Percentiles rank a stretch among this genome's conserved stretches.
Evolutionary conservation across 2,113 vertebrate genomes (phyloP).

Genomic region (pig (Sus scrofa)): DNA sequence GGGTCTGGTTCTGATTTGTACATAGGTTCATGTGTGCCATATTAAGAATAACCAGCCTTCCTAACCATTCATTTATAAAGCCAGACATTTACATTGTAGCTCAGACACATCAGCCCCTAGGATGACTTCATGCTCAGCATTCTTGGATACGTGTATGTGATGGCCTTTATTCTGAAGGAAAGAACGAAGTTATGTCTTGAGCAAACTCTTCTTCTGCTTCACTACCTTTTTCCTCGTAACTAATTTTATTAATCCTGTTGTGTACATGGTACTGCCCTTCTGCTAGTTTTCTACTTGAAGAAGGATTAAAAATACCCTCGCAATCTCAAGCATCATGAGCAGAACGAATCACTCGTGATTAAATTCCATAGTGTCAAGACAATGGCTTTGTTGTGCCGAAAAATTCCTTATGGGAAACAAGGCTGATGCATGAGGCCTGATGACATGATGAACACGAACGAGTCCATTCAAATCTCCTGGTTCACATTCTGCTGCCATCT

Average conservation of each 20-base stretch:
- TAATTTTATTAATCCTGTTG: conserved; percentile 57
- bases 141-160: neutral
- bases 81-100: too few relatives aligned
- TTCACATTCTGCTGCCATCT: rapidly evolving
- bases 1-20: too few relatives aligned
- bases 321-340: neutral
- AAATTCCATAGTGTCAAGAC: too few relatives aligned
- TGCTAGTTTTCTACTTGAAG: neutral
- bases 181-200: neutral
- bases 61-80: neutral
- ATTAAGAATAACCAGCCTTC: neutral
- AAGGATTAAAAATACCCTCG: neutral
- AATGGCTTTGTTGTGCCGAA: neutral
- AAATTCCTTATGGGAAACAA: neutral
- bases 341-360: neutral
- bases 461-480: neutral
- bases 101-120: neutral
- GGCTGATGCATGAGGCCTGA: neutral
- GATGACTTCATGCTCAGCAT: neutral
- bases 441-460: rapidly evolving
- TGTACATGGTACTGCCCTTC: neutral
- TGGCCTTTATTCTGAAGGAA: neutral
- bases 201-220: conserved; percentile 29
- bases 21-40: too few relatives aligned
- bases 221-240: conserved; percentile 64